phyloP scores from a whole-genome alignment of 2,888 invertebrate genomes.

The Yponomeuta sedellus region DNA sequence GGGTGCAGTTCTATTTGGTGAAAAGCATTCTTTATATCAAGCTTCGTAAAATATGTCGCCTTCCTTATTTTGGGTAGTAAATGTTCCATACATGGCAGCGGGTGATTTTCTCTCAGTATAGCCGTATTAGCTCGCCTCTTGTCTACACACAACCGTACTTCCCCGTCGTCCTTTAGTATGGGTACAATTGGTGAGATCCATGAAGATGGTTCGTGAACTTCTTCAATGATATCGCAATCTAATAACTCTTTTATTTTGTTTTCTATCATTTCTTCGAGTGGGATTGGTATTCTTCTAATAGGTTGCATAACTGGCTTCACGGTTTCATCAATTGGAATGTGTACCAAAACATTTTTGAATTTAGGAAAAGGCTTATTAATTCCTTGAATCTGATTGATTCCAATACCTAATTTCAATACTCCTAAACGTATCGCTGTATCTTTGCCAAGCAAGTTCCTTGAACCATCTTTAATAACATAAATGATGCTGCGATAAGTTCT shows the following conservation, averaged over 20 bases:
- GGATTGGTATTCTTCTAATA: constrained; percentile 20
- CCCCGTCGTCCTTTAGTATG: constrained; percentile 27
- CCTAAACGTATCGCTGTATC: constrained; percentile 12
- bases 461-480: constrained; percentile 9
- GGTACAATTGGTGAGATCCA: constrained; percentile 33
- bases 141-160: constrained; percentile 21
- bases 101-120: constrained; percentile 27
- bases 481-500: background rate
- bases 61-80: constrained; percentile 21
- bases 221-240: constrained; percentile 28
- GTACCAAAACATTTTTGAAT: constrained; percentile 18
- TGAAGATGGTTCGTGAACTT: constrained; percentile 27
- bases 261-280: constrained; percentile 18
- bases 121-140: constrained; percentile 27
- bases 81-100: constrained; percentile 20
- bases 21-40: constrained; percentile 39
- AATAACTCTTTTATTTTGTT: constrained; percentile 26
- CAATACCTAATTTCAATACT: constrained; percentile 10
- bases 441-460: constrained; percentile 12
- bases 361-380: too few relatives aligned
- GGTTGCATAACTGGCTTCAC: constrained; percentile 20
- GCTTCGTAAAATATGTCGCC: constrained; percentile 30
- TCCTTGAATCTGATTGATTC: constrained; percentile 14
- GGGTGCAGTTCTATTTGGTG: constrained; percentile 39
- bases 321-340: constrained; percentile 21